These are phyloP conservation scores for Heterodera carotae DNA, from an alignment of 1,140 invertebrate species.

Conservation along the genomic window DNA sequence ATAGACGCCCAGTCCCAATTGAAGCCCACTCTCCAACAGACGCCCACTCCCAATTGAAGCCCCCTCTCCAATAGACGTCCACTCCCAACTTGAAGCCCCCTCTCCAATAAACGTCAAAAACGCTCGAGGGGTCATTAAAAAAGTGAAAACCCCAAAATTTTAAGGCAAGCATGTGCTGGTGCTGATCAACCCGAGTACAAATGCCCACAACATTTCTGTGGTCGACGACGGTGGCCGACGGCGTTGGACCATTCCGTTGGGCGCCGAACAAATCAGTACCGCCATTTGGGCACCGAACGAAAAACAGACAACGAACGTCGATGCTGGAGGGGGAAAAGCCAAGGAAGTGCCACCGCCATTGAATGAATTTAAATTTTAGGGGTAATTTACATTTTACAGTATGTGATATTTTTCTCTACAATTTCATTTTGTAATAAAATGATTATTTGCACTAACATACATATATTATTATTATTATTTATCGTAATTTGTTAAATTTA, in stretches of 20 bases:
- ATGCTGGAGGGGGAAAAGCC: background rate
- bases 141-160: background rate
- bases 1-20: no score
- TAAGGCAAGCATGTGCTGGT: slow-evolving; percentile 19
- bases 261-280: background rate
- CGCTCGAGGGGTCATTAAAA: no score
- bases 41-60: no score
- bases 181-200: slow-evolving; percentile 5
- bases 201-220: background rate
- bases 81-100: no score
- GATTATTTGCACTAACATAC: no score
- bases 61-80: no score
- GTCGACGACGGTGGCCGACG: slow-evolving; percentile 7
- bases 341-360: background rate
- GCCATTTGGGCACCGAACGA: slow-evolving; percentile 5
- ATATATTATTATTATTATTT: no score
- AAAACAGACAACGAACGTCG: background rate
- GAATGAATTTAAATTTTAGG: background rate
- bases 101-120: no score
- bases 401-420: no score
- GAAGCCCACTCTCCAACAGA: no score
- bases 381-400: background rate
- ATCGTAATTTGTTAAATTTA: no score
- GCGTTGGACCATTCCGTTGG: slow-evolving; percentile 24
- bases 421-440: no score